phyloP scores from a whole-genome alignment of 2,888 invertebrate species.

The Diarsia mendica region DNA sequence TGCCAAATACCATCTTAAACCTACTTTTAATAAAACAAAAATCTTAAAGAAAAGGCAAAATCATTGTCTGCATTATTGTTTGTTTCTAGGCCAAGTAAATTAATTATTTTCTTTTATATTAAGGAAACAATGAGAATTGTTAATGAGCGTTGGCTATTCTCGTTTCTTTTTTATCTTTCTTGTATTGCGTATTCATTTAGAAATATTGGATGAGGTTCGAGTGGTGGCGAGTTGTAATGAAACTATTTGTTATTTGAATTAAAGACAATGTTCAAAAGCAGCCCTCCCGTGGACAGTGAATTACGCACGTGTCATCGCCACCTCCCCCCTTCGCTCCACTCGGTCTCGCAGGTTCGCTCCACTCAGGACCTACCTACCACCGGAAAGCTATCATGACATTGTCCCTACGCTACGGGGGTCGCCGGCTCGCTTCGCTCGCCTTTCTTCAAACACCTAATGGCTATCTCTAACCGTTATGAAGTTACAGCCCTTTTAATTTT shows the following conservation, averaged over 20 bases:
- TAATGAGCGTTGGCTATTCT: slow-evolving; percentile 79
- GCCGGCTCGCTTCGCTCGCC: too few relatives aligned
- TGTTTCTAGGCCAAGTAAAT: slow-evolving; percentile 78
- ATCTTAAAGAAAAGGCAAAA: slow-evolving; percentile 65
- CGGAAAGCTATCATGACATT: too few relatives aligned
- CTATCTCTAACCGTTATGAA: too few relatives aligned
- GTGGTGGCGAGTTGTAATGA: slow-evolving; percentile 39
- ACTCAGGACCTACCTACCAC: too few relatives aligned
- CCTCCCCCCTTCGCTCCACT: too few relatives aligned
- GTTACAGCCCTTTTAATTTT: too few relatives aligned
- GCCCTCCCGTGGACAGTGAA: too few relatives aligned
- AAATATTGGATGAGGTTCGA: slow-evolving; percentile 65
- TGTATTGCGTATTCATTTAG: slow-evolving; percentile 75
- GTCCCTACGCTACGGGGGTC: too few relatives aligned
- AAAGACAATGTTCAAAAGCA: background rate
- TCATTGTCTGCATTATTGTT: slow-evolving; percentile 68
- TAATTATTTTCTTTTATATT: slow-evolving; percentile 83
- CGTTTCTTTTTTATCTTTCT: slow-evolving; percentile 74
- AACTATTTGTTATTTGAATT: slow-evolving; percentile 1
- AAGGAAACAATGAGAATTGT: slow-evolving; percentile 84
- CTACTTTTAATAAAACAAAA: slow-evolving; percentile 62
- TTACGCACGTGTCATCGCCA: background rate
- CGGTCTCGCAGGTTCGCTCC: too few relatives aligned
- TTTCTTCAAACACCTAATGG: too few relatives aligned
- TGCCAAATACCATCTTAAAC: slow-evolving; percentile 63